These are phyloP conservation scores for Norana najaformis DNA, from an alignment of 2,888 invertebrate genomes.

Conservation along the genomic window DNA sequence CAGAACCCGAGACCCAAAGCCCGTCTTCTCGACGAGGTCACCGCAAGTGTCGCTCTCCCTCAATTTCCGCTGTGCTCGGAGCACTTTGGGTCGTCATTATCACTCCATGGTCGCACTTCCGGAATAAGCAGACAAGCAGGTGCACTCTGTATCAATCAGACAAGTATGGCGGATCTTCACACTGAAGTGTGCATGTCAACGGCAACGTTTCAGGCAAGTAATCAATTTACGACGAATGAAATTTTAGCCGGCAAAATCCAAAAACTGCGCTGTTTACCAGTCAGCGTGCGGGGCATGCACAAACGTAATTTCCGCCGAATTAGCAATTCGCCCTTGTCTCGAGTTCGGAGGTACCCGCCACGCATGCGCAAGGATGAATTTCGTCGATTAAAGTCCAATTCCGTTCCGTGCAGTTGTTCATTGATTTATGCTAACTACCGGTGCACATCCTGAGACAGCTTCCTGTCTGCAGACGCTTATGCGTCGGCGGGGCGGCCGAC, in stretches of 20 bases:
- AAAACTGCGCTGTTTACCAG: background rate
- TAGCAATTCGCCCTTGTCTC: background rate
- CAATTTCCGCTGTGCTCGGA: background rate
- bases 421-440: background rate
- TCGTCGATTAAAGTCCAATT: background rate
- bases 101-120: background rate
- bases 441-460: background rate
- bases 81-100: background rate
- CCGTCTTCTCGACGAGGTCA: background rate
- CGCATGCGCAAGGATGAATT: background rate
- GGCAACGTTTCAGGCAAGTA: background rate
- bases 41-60: constrained; percentile 16
- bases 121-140: background rate
- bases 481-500: background rate
- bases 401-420: background rate
- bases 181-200: background rate
- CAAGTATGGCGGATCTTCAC: too few species aligned
- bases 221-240: background rate
- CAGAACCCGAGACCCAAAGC: background rate
- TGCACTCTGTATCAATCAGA: background rate
- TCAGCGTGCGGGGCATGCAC: background rate
- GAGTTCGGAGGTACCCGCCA: background rate
- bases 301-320: background rate
- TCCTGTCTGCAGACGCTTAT: background rate
- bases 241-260: background rate